phyloP scores from a whole-genome alignment of 92 coral and sea anemone genomes.

The Zoanthus gigantus region DNA sequence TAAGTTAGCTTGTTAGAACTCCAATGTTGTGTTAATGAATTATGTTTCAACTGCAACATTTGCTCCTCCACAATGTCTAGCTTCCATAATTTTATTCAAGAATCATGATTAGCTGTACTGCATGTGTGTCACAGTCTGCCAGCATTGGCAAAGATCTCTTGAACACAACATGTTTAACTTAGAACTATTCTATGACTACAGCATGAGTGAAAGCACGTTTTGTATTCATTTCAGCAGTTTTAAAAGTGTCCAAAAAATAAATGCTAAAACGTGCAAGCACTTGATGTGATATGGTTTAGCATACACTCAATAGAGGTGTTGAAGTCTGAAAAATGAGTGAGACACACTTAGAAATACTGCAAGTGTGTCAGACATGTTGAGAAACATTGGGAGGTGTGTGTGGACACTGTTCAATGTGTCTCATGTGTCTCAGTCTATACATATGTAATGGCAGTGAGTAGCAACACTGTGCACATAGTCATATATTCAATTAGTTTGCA shows the following conservation, averaged over 20 bases:
- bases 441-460: not conserved
- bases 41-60: too few relatives aligned
- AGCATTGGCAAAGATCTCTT: not conserved
- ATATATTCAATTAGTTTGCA: too few relatives aligned
- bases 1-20: not conserved
- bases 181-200: not conserved
- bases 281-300: not conserved
- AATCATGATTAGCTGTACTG: not conserved
- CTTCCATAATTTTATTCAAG: too few relatives aligned
- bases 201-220: not conserved
- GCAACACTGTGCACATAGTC: not conserved
- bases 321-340: constrained; percentile 4
- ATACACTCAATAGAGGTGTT: not conserved
- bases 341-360: not conserved
- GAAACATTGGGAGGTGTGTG: not conserved
- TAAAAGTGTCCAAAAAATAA: not conserved
- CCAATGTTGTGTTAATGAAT: too few relatives aligned
- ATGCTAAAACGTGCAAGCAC: not conserved
- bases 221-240: not conserved
- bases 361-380: not conserved
- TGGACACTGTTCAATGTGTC: not conserved
- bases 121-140: too few relatives aligned
- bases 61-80: too few relatives aligned
- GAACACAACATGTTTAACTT: not conserved
- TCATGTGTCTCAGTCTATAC: not conserved